Evolutionary conservation across 2,888 invertebrate genomes (phyloP).

Genomic region (Glaucopsyche alexis): DNA sequence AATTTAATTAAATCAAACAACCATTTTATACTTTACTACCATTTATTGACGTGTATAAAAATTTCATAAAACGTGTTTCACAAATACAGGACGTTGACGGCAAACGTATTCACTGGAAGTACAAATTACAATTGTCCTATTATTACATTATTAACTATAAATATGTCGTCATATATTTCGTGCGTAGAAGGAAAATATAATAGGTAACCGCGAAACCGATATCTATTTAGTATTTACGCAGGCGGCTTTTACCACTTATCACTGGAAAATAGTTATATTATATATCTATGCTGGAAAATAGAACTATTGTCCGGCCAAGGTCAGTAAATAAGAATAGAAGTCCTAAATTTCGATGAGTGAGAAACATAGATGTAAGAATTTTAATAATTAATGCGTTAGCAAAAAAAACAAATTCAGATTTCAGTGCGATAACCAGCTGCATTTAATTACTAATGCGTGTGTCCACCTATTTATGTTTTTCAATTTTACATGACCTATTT

Average conservation of each 20-base stretch:
- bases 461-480: not conserved
- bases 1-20: constrained; percentile 76
- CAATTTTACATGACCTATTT: not conserved
- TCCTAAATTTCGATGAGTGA: too few species aligned
- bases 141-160: not conserved
- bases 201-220: too few species aligned
- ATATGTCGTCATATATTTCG: not conserved
- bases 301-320: too few species aligned
- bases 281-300: too few species aligned
- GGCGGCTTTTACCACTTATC: too few species aligned
- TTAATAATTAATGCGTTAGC: too few species aligned
- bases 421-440: not conserved
- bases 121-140: not conserved
- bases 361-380: too few species aligned
- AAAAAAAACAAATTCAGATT: not conserved
- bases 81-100: constrained; percentile 47
- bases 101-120: constrained; percentile 40
- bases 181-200: not conserved
- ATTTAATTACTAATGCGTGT: constrained; percentile 5
- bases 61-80: constrained; percentile 65
- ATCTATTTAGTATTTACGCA: too few species aligned
- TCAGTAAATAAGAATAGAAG: too few species aligned
- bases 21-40: constrained; percentile 67
- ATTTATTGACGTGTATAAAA: constrained; percentile 73
- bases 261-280: too few species aligned